A percentile compares a stretch with the other conserved stretches of the same genome.
phyloP scores from a whole-genome alignment of 2,888 invertebrate species.

The Syrphus vitripennis region DNA sequence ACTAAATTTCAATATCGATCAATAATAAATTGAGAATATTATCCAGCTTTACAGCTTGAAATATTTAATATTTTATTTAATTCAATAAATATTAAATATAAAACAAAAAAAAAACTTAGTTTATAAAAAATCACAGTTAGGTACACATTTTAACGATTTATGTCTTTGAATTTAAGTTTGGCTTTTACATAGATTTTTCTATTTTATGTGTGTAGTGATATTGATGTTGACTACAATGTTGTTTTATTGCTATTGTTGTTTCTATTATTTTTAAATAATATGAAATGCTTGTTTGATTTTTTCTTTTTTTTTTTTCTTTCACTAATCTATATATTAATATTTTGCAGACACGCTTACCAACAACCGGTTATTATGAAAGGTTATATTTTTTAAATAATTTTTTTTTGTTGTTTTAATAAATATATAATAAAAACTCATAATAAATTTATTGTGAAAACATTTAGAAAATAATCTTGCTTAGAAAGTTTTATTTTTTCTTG shows the following conservation, averaged over 20 bases:
- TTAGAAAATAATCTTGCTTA: slow-evolving; percentile 1
- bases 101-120: neutral
- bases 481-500: neutral
- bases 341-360: slow-evolving; percentile 81
- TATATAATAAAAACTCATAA: slow-evolving; percentile 23
- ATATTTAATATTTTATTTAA: neutral
- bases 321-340: slow-evolving; percentile 78
- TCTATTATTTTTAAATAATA: slow-evolving; percentile 51
- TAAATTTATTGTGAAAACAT: neutral
- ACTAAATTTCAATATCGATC: too few species aligned
- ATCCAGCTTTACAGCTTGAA: slow-evolving; percentile 22
- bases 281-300: slow-evolving; percentile 60
- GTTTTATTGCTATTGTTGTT: slow-evolving; percentile 31
- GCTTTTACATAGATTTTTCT: slow-evolving; percentile 58
- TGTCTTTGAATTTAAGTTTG: slow-evolving; percentile 68
- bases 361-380: slow-evolving; percentile 81
- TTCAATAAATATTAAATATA: neutral
- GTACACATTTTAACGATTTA: slow-evolving; percentile 34
- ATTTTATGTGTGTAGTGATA: slow-evolving; percentile 17
- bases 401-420: slow-evolving; percentile 70
- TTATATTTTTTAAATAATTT: slow-evolving; percentile 79
- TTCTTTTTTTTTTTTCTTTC: slow-evolving; percentile 55
- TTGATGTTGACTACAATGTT: slow-evolving; percentile 15
- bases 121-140: neutral
- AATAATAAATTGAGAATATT: too few species aligned